A percentile compares a stretch with the other conserved stretches of the same genome.
Conservation (phyloP, 1,140 invertebrate genomes). For the Bombus difficillimus region DNA sequence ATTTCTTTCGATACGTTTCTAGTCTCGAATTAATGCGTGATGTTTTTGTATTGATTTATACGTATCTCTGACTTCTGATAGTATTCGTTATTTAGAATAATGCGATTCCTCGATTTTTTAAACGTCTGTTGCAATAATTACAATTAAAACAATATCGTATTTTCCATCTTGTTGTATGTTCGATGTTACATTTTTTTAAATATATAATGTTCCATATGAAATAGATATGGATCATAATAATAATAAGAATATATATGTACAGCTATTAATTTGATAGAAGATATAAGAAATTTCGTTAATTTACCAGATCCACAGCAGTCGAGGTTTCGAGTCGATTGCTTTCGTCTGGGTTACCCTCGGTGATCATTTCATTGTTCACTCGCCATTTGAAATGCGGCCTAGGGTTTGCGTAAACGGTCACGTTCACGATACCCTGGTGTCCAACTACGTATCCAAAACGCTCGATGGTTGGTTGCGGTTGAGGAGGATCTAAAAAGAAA, state of each 20-base stretch:
- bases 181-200: too few relatives aligned
- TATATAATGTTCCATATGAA: not conserved
- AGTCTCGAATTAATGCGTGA: not conserved
- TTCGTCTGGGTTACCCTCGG: conserved; percentile 82
- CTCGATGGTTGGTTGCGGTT: conserved; percentile 82
- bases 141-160: too few relatives aligned
- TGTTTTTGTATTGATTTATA: not conserved
- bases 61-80: not conserved
- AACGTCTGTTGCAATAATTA: too few relatives aligned
- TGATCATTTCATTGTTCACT: conserved; percentile 84
- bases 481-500: conserved; percentile 84
- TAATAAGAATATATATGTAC: not conserved
- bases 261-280: not conserved
- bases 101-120: not conserved
- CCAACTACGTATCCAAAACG: conserved; percentile 89
- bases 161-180: too few relatives aligned
- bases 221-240: not conserved
- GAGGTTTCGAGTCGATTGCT: conserved; percentile 82
- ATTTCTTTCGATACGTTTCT: not conserved
- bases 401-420: conserved; percentile 88
- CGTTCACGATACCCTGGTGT: conserved; percentile 86
- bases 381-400: conserved; percentile 86
- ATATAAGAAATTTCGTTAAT: conserved; percentile 18
- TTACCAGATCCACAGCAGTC: conserved; percentile 83
- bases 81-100: not conserved